Evolutionary conservation across 1,140 invertebrate genomes (phyloP).

Genomic region (Panulirus ornatus): DNA sequence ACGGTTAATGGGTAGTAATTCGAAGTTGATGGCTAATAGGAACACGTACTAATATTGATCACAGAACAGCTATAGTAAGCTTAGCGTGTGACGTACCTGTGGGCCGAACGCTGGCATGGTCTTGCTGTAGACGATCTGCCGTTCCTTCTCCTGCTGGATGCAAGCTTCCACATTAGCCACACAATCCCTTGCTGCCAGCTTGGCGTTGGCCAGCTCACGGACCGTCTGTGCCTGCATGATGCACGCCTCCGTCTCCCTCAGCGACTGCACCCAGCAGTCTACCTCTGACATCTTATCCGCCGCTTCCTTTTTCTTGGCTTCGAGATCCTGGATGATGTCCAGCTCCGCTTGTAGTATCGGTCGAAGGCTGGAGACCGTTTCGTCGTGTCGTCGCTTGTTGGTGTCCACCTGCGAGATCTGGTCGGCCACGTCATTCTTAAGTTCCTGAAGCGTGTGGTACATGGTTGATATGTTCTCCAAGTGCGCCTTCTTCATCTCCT

Average conservation of each 20-base stretch:
- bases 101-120: constrained; percentile 30
- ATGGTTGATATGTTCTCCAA: constrained; percentile 42
- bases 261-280: constrained; percentile 40
- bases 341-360: constrained; percentile 33
- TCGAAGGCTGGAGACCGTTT: constrained; percentile 26
- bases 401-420: constrained; percentile 32
- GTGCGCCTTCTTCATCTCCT: constrained; percentile 58
- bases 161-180: constrained; percentile 15
- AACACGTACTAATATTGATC: too few relatives aligned
- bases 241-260: constrained; percentile 27
- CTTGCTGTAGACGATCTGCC: background rate
- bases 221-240: constrained; percentile 38
- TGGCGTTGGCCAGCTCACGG: constrained; percentile 54
- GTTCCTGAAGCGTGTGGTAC: constrained; percentile 25
- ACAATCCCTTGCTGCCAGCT: constrained; percentile 46
- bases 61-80: background rate
- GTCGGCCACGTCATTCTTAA: constrained; percentile 27
- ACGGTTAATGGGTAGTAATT: too few relatives aligned
- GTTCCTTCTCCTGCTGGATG: constrained; percentile 12
- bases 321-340: constrained; percentile 51
- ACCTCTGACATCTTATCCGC: constrained; percentile 52
- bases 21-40: too few relatives aligned
- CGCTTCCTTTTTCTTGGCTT: constrained; percentile 51
- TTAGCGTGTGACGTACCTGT: constrained; percentile 4
- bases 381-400: constrained; percentile 35